Conservation (phyloP, 1,140 invertebrate genomes). For the Lucilia cuprina region DNA sequence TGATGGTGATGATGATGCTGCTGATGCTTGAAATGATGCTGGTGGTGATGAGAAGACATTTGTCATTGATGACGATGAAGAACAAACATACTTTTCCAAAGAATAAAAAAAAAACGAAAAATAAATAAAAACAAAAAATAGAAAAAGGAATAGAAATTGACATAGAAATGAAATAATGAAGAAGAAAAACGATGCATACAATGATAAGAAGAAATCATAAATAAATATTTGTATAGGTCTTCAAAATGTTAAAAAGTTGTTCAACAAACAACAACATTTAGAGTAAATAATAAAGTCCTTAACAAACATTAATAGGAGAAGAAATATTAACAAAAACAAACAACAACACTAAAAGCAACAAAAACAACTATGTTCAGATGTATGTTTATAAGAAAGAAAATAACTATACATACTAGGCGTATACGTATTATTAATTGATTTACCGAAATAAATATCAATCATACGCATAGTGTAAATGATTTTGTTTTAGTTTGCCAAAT, state of each 20-base stretch:
- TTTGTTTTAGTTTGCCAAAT: too few species aligned
- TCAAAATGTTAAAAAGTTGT: conserved; percentile 32
- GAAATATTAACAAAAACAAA: too few species aligned
- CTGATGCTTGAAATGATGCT: neutral
- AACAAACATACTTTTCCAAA: neutral
- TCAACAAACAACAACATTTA: conserved; percentile 11
- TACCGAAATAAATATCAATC: too few species aligned
- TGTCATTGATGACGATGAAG: conserved; percentile 11
- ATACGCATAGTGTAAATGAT: too few species aligned
- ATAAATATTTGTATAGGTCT: conserved; percentile 25
- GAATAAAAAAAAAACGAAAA: neutral
- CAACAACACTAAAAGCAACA: neutral
- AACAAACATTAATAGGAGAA: neutral
- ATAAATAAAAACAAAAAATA: neutral
- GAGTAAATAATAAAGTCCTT: neutral
- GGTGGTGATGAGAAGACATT: neutral
- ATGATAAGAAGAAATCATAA: conserved; percentile 30
- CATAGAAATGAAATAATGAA: neutral
- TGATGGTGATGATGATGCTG: neutral
- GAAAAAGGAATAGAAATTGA: conserved; percentile 5
- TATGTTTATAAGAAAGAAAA: too few species aligned
- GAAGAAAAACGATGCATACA: neutral
- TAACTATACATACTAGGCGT: too few species aligned
- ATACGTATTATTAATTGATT: too few species aligned
- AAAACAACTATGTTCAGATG: neutral